Percentiles rank a stretch among this genome's conserved stretches.
Conservation (phyloP, 35 echinoderm and acorn worm species). For the Apostichopus parvimensis region DNA sequence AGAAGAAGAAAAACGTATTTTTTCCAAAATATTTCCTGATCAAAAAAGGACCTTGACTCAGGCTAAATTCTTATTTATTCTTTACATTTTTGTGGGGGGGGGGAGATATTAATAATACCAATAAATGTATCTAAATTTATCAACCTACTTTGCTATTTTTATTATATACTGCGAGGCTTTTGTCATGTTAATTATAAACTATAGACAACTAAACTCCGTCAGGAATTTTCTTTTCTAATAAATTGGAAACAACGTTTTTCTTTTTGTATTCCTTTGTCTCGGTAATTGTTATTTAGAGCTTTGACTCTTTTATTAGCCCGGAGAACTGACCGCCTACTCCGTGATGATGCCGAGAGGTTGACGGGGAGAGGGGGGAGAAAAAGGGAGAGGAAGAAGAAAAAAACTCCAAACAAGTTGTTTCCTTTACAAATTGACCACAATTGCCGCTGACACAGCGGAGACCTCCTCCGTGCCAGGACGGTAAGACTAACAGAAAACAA, state of each 20-base stretch:
- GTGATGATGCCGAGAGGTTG: neutral
- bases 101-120: neutral
- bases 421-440: slow-evolving; percentile 53
- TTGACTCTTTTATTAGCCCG: neutral
- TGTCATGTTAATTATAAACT: neutral
- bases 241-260: neutral
- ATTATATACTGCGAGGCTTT: neutral
- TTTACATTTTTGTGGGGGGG: neutral
- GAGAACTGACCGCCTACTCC: neutral
- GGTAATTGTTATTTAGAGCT: neutral
- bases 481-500: slow-evolving; percentile 40
- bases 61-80: neutral
- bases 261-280: slow-evolving; percentile 1
- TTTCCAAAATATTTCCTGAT: neutral
- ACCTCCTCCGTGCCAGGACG: slow-evolving; percentile 18
- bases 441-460: slow-evolving; percentile 1
- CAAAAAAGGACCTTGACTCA: slow-evolving; percentile 4
- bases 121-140: slow-evolving; percentile 1
- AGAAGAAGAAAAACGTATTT: neutral
- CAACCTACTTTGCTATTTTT: slow-evolving; percentile 9
- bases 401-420: slow-evolving; percentile 34
- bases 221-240: neutral
- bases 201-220: neutral
- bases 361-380: neutral
- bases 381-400: neutral